phyloP scores from a whole-genome alignment of 2,113 vertebrate species.

The Corythornis cristatus region DNA sequence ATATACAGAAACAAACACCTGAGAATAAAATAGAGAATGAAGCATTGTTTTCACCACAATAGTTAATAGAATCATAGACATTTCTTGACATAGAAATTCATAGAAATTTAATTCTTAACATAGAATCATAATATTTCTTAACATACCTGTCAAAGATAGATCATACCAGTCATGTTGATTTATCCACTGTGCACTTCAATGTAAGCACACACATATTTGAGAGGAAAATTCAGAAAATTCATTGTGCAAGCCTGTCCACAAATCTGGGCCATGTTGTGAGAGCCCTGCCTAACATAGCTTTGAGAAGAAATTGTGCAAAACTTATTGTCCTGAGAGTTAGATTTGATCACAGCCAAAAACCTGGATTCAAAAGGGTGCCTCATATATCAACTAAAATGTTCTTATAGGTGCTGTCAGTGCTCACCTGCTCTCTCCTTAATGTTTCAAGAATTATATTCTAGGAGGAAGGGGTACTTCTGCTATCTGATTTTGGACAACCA shows the following conservation, averaged over 20 bases:
- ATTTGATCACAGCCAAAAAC: neutral
- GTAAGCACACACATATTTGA: neutral
- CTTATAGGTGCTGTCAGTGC: fast-evolving
- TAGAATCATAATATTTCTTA: neutral
- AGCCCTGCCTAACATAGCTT: neutral
- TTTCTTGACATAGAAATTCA: neutral
- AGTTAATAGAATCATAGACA: neutral
- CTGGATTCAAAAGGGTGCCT: neutral
- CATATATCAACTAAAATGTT: neutral
- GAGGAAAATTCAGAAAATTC: neutral
- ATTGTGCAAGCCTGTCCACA: neutral
- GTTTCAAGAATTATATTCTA: neutral
- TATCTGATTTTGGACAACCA: neutral
- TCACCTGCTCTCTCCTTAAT: neutral
- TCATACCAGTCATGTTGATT: neutral
- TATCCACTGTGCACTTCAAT: neutral
- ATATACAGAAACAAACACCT: neutral
- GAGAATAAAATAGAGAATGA: neutral
- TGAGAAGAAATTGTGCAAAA: neutral
- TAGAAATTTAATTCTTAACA: neutral
- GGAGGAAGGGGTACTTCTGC: neutral
- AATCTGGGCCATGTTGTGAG: neutral
- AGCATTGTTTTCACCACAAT: neutral
- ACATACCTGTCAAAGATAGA: neutral
- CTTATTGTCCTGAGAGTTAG: neutral